phyloP scores from a whole-genome alignment of 2,888 invertebrate species.

The Yponomeuta sedellus region DNA sequence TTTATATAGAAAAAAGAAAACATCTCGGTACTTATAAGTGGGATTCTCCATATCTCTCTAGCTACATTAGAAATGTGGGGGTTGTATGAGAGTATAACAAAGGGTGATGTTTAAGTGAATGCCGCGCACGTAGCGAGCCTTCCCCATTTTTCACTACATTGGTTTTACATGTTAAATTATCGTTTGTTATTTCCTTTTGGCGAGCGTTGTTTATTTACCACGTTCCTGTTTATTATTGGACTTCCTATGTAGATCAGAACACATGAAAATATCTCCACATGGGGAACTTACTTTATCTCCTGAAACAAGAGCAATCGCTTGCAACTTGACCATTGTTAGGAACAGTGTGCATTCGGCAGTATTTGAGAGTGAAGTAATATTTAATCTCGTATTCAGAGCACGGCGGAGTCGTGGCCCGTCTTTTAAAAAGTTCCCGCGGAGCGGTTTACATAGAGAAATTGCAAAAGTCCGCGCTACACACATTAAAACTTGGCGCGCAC shows the following conservation, averaged over 20 bases:
- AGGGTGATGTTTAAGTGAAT: constrained; percentile 38
- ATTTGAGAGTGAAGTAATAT: constrained; percentile 10
- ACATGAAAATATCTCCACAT: neutral
- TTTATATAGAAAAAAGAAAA: constrained; percentile 4
- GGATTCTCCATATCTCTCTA: constrained; percentile 15
- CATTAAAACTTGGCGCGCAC: constrained; percentile 33
- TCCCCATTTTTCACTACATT: constrained; percentile 76
- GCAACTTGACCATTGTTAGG: neutral
- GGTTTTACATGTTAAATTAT: constrained; percentile 75
- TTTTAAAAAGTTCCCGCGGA: constrained; percentile 30
- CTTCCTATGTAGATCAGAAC: neutral
- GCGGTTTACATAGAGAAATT: constrained; percentile 32
- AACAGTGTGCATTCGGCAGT: constrained; percentile 12
- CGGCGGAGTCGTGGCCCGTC: constrained; percentile 26
- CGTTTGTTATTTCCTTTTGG: constrained; percentile 39
- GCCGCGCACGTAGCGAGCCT: constrained; percentile 62
- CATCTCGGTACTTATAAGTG: constrained; percentile 4
- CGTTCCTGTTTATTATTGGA: neutral
- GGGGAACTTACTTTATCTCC: neutral
- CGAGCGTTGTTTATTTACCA: neutral
- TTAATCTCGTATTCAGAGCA: constrained; percentile 28
- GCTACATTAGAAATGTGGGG: constrained; percentile 23
- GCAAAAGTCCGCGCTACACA: constrained; percentile 30
- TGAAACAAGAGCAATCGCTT: neutral
- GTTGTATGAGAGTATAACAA: constrained; percentile 56